These are phyloP conservation scores for Ictalurus furcatus DNA, from an alignment of 2,113 vertebrate genomes.

Conservation along the genomic window DNA sequence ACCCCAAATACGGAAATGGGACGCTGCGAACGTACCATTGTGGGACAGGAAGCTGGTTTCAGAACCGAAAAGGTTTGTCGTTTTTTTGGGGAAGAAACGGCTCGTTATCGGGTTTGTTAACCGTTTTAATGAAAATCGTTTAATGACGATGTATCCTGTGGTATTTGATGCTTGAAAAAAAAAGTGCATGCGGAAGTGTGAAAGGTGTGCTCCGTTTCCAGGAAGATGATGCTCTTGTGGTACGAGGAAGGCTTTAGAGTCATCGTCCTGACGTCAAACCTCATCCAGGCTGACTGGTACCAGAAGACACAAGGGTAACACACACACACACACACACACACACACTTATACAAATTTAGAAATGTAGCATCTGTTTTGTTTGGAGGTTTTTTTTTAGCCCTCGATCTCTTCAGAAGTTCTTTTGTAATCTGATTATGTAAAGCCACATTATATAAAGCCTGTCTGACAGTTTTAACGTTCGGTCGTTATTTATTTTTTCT, in stretches of 20 bases:
- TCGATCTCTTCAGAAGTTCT: conserved; percentile 12
- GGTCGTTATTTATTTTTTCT: neutral
- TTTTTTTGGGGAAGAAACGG: no score
- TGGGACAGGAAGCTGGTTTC: neutral
- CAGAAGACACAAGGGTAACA: conserved; percentile 96
- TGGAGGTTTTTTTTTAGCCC: neutral
- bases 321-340: neutral
- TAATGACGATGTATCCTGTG: neutral
- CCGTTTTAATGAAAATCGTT: neutral
- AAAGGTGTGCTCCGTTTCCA: conserved; percentile 55
- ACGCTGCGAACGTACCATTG: neutral
- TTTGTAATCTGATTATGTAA: conserved; percentile 15
- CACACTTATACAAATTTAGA: neutral
- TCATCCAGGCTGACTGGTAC: conserved; percentile 93
- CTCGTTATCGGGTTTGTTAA: neutral
- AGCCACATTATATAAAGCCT: neutral
- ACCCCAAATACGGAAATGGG: neutral
- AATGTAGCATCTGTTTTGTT: neutral
- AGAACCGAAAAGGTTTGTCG: neutral
- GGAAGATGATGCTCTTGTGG: conserved; percentile 97
- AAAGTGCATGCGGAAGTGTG: neutral
- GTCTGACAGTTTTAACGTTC: neutral
- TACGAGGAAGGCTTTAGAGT: conserved; percentile 95
- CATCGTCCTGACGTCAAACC: conserved; percentile 92
- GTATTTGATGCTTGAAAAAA: neutral